Percentiles rank a stretch among this genome's conserved stretches.
Conservation (phyloP, 2,113 vertebrate species). For the Gymnogyps californianus region DNA sequence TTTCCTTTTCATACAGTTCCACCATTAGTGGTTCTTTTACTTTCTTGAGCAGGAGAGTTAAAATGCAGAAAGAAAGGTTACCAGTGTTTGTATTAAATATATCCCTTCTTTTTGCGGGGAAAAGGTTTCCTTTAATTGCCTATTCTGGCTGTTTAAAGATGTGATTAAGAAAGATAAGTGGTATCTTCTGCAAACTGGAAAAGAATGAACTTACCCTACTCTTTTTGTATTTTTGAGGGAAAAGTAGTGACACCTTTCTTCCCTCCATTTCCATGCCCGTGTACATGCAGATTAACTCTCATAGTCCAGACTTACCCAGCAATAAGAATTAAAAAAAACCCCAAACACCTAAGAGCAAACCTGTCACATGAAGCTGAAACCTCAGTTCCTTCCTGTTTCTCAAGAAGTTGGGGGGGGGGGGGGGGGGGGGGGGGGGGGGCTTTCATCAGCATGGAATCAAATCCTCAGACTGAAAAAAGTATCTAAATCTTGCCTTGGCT, state of each 20-base stretch:
- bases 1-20: not conserved
- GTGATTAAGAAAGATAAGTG: not conserved
- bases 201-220: not conserved
- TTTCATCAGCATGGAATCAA: not conserved
- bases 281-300: not conserved
- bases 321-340: not conserved
- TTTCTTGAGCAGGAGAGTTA: not conserved
- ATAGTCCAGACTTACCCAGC: not conserved
- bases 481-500: not conserved
- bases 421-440: fast-evolving
- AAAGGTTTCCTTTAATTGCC: not conserved
- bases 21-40: not conserved
- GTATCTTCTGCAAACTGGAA: not conserved
- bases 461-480: not conserved
- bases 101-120: fast-evolving
- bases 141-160: not conserved
- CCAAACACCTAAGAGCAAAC: not conserved
- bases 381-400: not conserved
- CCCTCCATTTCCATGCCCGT: not conserved
- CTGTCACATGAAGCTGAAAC: not conserved
- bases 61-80: not conserved
- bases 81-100: not conserved
- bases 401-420: not conserved
- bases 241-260: not conserved
- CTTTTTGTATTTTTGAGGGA: not conserved